Evolutionary conservation across 2,797 vertebrate species (phyloP).

Genomic region (Leucoraja ocellata): DNA sequence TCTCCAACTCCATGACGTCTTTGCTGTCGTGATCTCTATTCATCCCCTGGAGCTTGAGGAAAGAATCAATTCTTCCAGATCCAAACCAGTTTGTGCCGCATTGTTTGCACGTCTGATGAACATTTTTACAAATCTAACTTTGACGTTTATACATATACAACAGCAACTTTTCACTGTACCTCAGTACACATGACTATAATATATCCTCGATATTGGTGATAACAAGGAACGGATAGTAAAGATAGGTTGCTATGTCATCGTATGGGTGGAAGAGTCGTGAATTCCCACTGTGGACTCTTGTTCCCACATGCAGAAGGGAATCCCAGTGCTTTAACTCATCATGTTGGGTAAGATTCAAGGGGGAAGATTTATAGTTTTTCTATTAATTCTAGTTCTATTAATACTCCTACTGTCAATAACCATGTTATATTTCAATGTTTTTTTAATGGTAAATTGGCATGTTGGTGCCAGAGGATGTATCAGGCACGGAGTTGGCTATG

Average conservation of each 20-base stretch:
- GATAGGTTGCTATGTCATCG: neutral
- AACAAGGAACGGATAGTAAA: neutral
- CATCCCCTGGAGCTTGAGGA: neutral
- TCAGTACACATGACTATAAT: too few species aligned
- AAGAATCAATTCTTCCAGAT: neutral
- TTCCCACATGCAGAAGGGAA: too few species aligned
- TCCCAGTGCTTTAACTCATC: too few species aligned
- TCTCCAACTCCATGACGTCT: too few species aligned
- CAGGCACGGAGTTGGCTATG: neutral
- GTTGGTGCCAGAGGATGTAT: neutral
- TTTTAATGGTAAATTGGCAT: neutral
- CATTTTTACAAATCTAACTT: neutral
- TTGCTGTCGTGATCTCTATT: too few species aligned
- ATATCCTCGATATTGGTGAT: neutral
- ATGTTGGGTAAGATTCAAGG: too few species aligned
- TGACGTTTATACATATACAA: neutral
- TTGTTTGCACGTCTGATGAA: neutral
- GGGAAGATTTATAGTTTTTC: too few species aligned
- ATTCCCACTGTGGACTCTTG: neutral
- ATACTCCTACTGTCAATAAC: neutral
- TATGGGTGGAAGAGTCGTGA: neutral
- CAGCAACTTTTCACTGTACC: too few species aligned
- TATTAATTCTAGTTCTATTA: too few species aligned
- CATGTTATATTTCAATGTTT: neutral
- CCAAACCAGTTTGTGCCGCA: neutral